Conservation (phyloP, 2,888 invertebrate species). For the Drosophila meridiana region DNA sequence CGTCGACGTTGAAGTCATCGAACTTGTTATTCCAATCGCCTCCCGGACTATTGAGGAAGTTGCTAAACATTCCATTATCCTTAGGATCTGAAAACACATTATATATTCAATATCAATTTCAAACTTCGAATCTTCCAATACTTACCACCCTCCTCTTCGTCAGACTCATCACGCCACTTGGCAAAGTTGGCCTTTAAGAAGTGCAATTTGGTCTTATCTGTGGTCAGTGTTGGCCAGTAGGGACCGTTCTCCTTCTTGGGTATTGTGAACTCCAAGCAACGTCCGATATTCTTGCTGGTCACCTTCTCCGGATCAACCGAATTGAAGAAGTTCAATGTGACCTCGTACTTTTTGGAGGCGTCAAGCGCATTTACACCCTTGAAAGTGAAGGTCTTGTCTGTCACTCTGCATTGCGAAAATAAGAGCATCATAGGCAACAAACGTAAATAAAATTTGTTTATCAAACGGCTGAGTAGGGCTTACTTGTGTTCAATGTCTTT, state of each 20-base stretch:
- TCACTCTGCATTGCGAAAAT: slow-evolving; percentile 86
- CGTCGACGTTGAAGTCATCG: slow-evolving; percentile 89
- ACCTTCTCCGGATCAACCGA: slow-evolving; percentile 93
- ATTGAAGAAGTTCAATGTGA: slow-evolving; percentile 93
- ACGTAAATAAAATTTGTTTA: neutral
- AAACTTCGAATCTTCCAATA: neutral
- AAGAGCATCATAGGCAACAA: neutral
- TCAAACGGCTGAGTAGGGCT: slow-evolving; percentile 76
- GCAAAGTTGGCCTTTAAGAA: slow-evolving; percentile 99
- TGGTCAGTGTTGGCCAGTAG: slow-evolving; percentile 95
- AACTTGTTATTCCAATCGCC: slow-evolving; percentile 85
- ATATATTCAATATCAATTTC: neutral
- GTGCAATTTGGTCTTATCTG: slow-evolving; percentile 95
- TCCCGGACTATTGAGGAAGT: slow-evolving; percentile 64
- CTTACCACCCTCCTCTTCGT: slow-evolving; percentile 89
- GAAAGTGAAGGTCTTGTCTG: slow-evolving; percentile 91
- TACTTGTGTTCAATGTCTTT: slow-evolving; percentile 93
- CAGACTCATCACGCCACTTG: slow-evolving; percentile 99
- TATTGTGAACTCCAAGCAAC: slow-evolving; percentile 91
- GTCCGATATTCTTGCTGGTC: slow-evolving; percentile 89
- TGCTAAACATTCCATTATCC: slow-evolving; percentile 64
- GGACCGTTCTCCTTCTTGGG: slow-evolving; percentile 90
- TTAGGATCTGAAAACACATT: slow-evolving; percentile 41
- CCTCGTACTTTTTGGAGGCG: slow-evolving; percentile 94
- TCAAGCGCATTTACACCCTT: slow-evolving; percentile 92